Evolutionary conservation across 2,888 invertebrate species (phyloP), one percentile per base, ranked within the genome.

Genomic region (Nomada ruficornis): DNA sequence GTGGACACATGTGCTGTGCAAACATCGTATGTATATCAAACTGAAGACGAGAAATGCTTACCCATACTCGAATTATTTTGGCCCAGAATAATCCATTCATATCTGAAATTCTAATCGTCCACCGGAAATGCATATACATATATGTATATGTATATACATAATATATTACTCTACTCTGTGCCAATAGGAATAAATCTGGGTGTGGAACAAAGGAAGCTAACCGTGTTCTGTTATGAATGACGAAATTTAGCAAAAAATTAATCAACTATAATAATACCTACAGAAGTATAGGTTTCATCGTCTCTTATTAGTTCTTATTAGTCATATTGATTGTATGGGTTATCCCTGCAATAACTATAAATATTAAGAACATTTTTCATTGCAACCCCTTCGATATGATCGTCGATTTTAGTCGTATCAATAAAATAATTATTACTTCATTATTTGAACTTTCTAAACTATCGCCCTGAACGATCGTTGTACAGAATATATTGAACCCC

Each of bases 41-140:
- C 57, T 47, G 63, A 68, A 82, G 71, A 68, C 65, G 65, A 60
- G 70, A 75, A 55, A 80, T 82, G 59, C 71, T 80, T 80, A 67
- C 77, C 65, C 52, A 71, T 63, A 71, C 77, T 50, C 67, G 70
- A 77, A 81, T 82, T 82, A 82, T 62, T 81, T 81, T 82, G 57
- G 23, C 65, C 75, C 50, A 65, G 64, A 29, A 29, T 57, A 60
- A 60, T 62, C 62, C 36, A n/a, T 18, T 20, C 15, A 26, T 55
- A 68, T 80, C n/a, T 42, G 68, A 72, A 73, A 72, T 79, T 68
- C 80, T 57, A 55, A 36, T 26, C 36, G 52, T 44, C 18, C 15
- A 15, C 10, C n/a, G 60, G 65, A 55, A 57, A 44, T 72, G 62
- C 67, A 63, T 67, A 52, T 79, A 72, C 62, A 63, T 18, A 3